Evolutionary conservation across 2,113 vertebrate genomes (phyloP).

Genomic region (Menidia beryllina): DNA sequence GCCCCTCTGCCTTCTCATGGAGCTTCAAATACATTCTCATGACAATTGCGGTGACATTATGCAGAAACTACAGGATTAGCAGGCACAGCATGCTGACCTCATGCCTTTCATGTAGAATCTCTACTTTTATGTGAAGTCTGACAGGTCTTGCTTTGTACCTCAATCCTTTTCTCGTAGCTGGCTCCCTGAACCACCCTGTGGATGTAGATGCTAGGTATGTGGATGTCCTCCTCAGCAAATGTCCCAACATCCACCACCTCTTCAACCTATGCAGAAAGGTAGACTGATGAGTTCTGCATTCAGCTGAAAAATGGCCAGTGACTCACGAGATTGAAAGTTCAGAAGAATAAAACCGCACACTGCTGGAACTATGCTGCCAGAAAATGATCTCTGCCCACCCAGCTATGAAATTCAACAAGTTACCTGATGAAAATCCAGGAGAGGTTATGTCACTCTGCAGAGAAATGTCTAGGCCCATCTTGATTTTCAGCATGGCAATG

Average conservation of each 20-base stretch:
- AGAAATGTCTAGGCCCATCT: not conserved
- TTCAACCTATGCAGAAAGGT: constrained; percentile 87
- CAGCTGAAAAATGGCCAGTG: constrained; percentile 18
- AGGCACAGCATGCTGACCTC: not conserved
- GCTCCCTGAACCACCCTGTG: constrained; percentile 91
- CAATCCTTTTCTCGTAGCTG: constrained; percentile 93
- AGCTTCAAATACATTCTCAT: not conserved
- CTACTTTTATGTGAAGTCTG: constrained; percentile 8
- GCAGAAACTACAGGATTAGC: not conserved
- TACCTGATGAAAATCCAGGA: not conserved
- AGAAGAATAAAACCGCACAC: constrained; percentile 36
- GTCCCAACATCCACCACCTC: constrained; percentile 94
- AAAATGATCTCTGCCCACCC: constrained; percentile 43
- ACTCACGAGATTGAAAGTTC: constrained; percentile 35
- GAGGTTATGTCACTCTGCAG: not conserved
- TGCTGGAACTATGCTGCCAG: constrained; percentile 25
- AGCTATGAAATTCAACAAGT: constrained; percentile 36
- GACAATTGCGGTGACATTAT: not conserved
- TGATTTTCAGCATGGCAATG: not conserved
- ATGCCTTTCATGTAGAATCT: not conserved
- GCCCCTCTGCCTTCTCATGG: not conserved
- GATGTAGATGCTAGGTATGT: constrained; percentile 96
- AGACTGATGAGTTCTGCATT: constrained; percentile 27
- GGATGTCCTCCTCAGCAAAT: constrained; percentile 94
- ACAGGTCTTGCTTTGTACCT: constrained; percentile 81